Evolutionary conservation across 2,113 vertebrate species (phyloP).

Genomic region (Notiomystis cincta): DNA sequence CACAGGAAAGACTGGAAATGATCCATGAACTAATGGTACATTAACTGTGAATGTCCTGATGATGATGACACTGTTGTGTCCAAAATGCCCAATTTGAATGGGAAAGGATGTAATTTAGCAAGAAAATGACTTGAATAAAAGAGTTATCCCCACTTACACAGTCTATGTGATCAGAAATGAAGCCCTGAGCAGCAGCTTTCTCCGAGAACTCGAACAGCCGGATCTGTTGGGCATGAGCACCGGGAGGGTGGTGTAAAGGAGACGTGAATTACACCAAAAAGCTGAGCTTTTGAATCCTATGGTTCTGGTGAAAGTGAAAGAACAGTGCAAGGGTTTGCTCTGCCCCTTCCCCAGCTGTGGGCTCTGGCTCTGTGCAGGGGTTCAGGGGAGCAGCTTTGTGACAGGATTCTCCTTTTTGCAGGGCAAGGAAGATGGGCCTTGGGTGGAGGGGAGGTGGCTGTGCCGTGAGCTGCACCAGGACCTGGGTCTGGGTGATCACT

Average conservation of each 20-base stretch:
- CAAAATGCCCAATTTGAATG: background rate
- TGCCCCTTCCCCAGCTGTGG: background rate
- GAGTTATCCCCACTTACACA: slow-evolving; percentile 72
- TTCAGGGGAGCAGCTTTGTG: background rate
- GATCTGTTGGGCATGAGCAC: slow-evolving; percentile 61
- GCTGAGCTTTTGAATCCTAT: background rate
- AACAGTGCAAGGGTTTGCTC: background rate
- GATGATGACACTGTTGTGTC: background rate
- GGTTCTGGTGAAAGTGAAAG: background rate
- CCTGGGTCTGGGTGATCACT: accelerated
- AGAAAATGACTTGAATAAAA: background rate
- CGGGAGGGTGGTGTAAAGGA: background rate
- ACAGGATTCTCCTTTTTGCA: background rate
- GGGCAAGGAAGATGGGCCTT: background rate
- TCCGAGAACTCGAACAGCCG: slow-evolving; percentile 80
- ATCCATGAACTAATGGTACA: background rate
- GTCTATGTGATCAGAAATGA: slow-evolving; percentile 79
- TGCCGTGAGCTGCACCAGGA: accelerated
- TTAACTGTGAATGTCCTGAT: background rate
- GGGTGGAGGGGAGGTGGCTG: background rate
- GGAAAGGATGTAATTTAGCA: background rate
- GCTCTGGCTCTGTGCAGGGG: background rate
- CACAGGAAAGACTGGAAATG: background rate
- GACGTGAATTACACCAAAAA: background rate
- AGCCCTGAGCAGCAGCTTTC: slow-evolving; percentile 74